A percentile compares a stretch with the other conserved stretches of the same genome.
phyloP scores from a whole-genome alignment of 2,888 invertebrate genomes.

The Ochropleura plecta region DNA sequence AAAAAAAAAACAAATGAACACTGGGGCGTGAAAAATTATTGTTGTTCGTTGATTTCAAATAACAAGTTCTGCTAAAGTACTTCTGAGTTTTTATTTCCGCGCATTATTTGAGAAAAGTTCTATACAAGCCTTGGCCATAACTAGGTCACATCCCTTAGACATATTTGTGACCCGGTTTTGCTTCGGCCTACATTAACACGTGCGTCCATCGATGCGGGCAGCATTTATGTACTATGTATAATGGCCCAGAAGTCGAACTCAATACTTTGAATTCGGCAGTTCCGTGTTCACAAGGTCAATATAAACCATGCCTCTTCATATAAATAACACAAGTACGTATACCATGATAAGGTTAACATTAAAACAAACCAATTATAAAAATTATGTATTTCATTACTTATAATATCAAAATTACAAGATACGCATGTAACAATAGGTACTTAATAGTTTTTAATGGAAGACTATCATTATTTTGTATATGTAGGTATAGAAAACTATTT shows the following conservation, averaged over 20 bases:
- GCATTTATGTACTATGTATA: too few relatives aligned
- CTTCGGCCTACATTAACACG: too few relatives aligned
- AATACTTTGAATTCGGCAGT: neutral
- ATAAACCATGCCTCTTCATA: neutral
- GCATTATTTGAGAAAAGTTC: too few relatives aligned
- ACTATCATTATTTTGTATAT: neutral
- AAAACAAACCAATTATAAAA: slow-evolving; percentile 43
- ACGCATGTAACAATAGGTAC: slow-evolving; percentile 47
- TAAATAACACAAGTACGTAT: neutral
- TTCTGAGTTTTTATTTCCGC: too few relatives aligned
- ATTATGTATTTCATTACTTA: slow-evolving; percentile 49
- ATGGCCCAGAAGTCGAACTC: neutral
- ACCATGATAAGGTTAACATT: neutral
- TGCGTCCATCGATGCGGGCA: too few relatives aligned
- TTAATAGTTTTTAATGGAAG: slow-evolving; percentile 11
- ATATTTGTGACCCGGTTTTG: too few relatives aligned
- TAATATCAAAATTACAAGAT: slow-evolving; percentile 48
- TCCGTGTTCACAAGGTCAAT: neutral
- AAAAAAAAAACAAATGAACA: too few relatives aligned
- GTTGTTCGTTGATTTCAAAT: too few relatives aligned
- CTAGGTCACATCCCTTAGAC: too few relatives aligned
- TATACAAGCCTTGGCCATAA: too few relatives aligned
- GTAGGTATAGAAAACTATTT: neutral
- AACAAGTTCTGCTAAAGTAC: too few relatives aligned
- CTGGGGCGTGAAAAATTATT: too few relatives aligned